Conservation (phyloP, 2,888 invertebrate genomes). For the Netelia melanura region DNA sequence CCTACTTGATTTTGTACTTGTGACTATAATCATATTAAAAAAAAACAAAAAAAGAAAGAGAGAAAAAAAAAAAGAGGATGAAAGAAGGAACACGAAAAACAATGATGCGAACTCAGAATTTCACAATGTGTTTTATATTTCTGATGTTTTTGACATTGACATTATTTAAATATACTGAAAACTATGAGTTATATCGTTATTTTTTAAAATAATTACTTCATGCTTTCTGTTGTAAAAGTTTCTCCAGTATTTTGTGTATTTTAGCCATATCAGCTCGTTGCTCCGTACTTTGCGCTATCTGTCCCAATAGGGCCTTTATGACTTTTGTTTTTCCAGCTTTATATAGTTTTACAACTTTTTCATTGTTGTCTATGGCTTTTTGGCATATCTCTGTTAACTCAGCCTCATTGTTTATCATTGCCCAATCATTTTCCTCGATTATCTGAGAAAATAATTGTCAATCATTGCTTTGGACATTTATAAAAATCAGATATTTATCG, state of each 20-base stretch:
- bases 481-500: slow-evolving; percentile 24
- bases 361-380: slow-evolving; percentile 88
- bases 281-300: slow-evolving; percentile 87
- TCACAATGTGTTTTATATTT: slow-evolving; percentile 80
- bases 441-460: slow-evolving; percentile 83
- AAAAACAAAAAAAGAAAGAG: slow-evolving; percentile 60
- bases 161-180: slow-evolving; percentile 78
- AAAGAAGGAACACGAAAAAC: slow-evolving; percentile 38
- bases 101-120: slow-evolving; percentile 55
- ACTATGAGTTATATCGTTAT: slow-evolving; percentile 71
- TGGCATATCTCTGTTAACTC: slow-evolving; percentile 88
- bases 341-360: slow-evolving; percentile 89
- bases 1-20: slow-evolving; percentile 82
- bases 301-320: slow-evolving; percentile 88
- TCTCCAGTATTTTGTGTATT: slow-evolving; percentile 88
- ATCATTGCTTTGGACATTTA: slow-evolving; percentile 17
- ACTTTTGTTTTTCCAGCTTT: slow-evolving; percentile 90
- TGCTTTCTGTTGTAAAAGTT: slow-evolving; percentile 81
- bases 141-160: slow-evolving; percentile 78
- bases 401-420: slow-evolving; percentile 87
- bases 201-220: slow-evolving; percentile 74
- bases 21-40: slow-evolving; percentile 79
- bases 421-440: slow-evolving; percentile 88
- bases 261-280: slow-evolving; percentile 89
- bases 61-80: slow-evolving; percentile 40